Evolutionary conservation across 2,888 invertebrate species (phyloP), one percentile per base, ranked within the genome.

Genomic region (Cetonia aurata): DNA sequence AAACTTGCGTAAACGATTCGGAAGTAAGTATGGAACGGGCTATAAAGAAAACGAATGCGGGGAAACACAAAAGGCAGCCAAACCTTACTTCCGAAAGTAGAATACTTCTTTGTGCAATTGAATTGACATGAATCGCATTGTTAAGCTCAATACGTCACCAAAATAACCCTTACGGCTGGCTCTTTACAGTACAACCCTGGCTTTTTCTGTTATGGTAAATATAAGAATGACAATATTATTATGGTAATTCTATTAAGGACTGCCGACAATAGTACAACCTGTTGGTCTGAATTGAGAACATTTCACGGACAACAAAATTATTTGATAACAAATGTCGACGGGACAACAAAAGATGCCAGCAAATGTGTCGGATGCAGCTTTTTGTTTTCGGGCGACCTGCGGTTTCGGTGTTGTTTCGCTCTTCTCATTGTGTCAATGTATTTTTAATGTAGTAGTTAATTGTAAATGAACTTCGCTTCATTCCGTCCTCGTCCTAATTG

Each of bases 171-270:
- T 80, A 78, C 79, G 79, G 71, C 75, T 75, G 74, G 74, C 56
- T 66, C 65, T 62, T 76, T 76, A 77, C 76, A 75, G 77, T 75
- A 73, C 77, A 77, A 72, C 76, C 76, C 77, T 75, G 79, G 76
- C 79, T 81, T 80, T 80, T 81, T 81, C 80, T 81, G 81, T 82
- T 82, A 82, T 82, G 82, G 82, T 82, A 82, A 82, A 82, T 82
- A 81, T 79, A 84, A 83, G 83, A 84, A 84, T 83, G 84, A 83
- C 83, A 84, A 84, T 84, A 84, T 83, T 84, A 83, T 84, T 83
- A 84, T 84, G 84, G 83, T 84, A 84, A 84, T 84, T 83, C 83
- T 81, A 84, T 84, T 84, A 84, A 84, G 83, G 80, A 81, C 82
- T 79, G 81, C 79, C 80, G 80, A 83, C 82, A 83, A 84, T 83